These are phyloP conservation scores for Varanus komodoensis DNA, from an alignment of 2,113 vertebrate species.

Conservation along the genomic window DNA sequence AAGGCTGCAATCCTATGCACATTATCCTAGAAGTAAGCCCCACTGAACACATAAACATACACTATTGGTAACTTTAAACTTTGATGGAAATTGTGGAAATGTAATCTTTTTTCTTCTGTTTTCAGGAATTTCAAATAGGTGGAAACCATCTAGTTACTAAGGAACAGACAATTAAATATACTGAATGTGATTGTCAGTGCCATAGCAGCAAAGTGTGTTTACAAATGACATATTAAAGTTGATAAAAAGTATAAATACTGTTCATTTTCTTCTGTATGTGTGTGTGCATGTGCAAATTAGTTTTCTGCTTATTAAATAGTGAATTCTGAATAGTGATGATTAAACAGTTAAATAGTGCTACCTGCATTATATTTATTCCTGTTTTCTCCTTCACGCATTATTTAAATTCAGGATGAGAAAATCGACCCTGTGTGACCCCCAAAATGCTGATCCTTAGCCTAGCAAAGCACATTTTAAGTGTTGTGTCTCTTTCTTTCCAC, in stretches of 20 bases:
- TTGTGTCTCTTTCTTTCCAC: background rate
- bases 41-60: background rate
- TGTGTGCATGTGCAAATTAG: background rate
- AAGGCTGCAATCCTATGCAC: background rate
- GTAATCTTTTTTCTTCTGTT: slow-evolving; percentile 34
- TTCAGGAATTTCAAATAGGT: slow-evolving; percentile 30
- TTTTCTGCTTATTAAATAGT: background rate
- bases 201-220: slow-evolving; percentile 7
- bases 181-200: slow-evolving; percentile 16
- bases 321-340: background rate
- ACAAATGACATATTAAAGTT: slow-evolving; percentile 34
- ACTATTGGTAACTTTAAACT: slow-evolving; percentile 6
- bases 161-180: slow-evolving; percentile 31
- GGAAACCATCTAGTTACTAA: slow-evolving; percentile 30
- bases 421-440: background rate
- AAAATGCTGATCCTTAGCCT: background rate
- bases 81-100: background rate
- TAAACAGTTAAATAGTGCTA: background rate
- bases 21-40: background rate
- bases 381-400: background rate
- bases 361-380: background rate
- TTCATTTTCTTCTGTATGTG: slow-evolving; percentile 24
- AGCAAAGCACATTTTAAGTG: background rate
- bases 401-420: background rate
- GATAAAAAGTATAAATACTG: slow-evolving; percentile 24